Evolutionary conservation across 2,113 vertebrate genomes (phyloP).

Genomic region (Cyanistes caeruleus): DNA sequence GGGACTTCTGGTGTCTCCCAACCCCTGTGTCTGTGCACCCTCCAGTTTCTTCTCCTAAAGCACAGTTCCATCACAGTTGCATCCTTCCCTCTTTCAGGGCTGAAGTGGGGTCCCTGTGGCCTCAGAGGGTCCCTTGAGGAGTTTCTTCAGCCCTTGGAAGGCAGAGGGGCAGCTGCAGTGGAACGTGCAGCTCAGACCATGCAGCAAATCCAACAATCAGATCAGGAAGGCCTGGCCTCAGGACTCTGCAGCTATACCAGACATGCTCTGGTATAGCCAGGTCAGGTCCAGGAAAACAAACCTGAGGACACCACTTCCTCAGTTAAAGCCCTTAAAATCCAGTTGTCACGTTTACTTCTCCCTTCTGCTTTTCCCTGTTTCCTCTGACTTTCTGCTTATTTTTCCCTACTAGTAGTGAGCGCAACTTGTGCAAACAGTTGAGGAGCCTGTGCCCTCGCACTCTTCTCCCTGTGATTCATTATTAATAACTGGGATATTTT

Average conservation of each 20-base stretch:
- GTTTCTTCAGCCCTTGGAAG: neutral
- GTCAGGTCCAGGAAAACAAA: neutral
- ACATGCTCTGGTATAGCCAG: neutral
- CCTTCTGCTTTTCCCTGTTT: neutral
- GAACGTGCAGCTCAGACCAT: neutral
- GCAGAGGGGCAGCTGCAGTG: neutral
- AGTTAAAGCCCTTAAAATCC: neutral
- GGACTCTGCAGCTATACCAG: neutral
- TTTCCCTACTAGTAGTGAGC: neutral
- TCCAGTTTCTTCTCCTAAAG: neutral
- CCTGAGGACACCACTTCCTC: neutral
- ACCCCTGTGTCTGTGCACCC: neutral
- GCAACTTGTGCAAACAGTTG: constrained; percentile 1
- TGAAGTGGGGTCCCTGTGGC: neutral
- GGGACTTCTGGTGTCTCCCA: neutral
- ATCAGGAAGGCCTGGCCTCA: neutral
- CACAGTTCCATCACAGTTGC: neutral
- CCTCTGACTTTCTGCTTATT: neutral
- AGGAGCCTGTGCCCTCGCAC: constrained; percentile 2
- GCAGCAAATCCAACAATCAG: neutral
- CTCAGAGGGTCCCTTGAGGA: neutral
- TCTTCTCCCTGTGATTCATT: constrained; percentile 25
- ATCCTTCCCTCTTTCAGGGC: neutral
- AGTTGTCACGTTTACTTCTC: neutral
- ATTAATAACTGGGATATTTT: constrained; percentile 53